Conservation (phyloP, 2,888 invertebrate genomes). For the Schizaphis graminum region DNA sequence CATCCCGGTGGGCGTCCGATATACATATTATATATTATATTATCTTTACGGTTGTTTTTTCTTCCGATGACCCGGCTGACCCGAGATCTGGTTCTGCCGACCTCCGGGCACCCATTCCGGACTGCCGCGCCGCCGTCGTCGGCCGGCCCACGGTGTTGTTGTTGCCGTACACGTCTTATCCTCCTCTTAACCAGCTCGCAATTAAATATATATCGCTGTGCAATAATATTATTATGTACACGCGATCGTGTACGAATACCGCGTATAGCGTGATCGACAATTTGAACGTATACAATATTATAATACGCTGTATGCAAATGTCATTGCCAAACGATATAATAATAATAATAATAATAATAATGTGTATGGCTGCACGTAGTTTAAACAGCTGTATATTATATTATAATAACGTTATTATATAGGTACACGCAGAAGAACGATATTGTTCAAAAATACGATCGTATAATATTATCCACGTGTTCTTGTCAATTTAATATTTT, state of each 20-base stretch:
- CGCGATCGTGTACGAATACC: neutral
- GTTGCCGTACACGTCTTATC: neutral
- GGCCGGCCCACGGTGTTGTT: slow-evolving; percentile 42
- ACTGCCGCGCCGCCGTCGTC: slow-evolving; percentile 6
- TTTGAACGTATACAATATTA: neutral
- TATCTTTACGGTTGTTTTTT: slow-evolving; percentile 31
- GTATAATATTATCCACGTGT: neutral
- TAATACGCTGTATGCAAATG: neutral
- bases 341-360: neutral
- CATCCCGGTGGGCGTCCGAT: slow-evolving; percentile 50
- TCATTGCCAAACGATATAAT: neutral
- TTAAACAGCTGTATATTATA: too few relatives aligned
- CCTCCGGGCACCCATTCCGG: slow-evolving; percentile 52
- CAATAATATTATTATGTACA: slow-evolving; percentile 6
- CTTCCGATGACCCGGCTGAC: slow-evolving; percentile 56
- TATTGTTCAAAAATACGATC: neutral
- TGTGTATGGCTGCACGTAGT: neutral
- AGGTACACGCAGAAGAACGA: neutral
- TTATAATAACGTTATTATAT: too few relatives aligned
- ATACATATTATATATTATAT: slow-evolving; percentile 13
- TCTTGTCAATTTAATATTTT: neutral
- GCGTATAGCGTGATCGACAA: neutral
- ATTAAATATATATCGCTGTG: neutral
- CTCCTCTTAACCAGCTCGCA: neutral
- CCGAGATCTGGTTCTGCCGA: slow-evolving; percentile 63